Percentiles rank a stretch among this genome's conserved stretches.
Evolutionary conservation across 2,113 vertebrate genomes (phyloP).

Genomic region (Sprattus sprattus): DNA sequence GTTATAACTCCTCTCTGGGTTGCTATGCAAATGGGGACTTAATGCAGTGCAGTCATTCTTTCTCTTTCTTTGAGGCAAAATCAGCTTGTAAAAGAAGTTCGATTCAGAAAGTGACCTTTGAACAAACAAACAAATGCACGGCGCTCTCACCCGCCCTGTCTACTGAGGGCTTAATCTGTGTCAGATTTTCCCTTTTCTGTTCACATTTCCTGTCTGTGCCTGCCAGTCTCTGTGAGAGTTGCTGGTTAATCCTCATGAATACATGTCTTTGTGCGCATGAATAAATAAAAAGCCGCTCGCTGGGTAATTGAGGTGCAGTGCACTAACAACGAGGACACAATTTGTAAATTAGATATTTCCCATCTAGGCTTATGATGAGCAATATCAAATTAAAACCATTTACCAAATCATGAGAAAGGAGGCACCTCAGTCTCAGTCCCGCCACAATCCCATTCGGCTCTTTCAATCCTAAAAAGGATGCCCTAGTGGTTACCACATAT

Average conservation of each 20-base stretch:
- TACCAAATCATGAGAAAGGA: constrained; percentile 54
- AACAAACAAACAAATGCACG: constrained; percentile 55
- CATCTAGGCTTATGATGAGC: constrained; percentile 56
- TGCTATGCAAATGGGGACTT: background rate
- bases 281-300: constrained; percentile 78
- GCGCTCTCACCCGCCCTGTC: constrained; percentile 54
- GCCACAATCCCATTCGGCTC: background rate
- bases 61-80: constrained; percentile 57
- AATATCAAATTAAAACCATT: constrained; percentile 62
- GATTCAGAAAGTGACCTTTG: constrained; percentile 62
- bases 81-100: constrained; percentile 52
- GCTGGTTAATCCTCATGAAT: constrained; percentile 80
- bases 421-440: constrained; percentile 17
- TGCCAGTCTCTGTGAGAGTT: constrained; percentile 73
- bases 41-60: constrained; percentile 42
- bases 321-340: constrained; percentile 75
- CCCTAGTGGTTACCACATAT: background rate
- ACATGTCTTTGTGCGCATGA: constrained; percentile 79
- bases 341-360: constrained; percentile 70
- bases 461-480: background rate
- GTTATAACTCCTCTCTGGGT: background rate
- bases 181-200: constrained; percentile 69
- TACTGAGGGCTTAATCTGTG: constrained; percentile 63
- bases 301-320: constrained; percentile 75
- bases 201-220: constrained; percentile 77